Evolutionary conservation across 1,140 invertebrate genomes (phyloP).

Genomic region (Conopomorpha cramerella): DNA sequence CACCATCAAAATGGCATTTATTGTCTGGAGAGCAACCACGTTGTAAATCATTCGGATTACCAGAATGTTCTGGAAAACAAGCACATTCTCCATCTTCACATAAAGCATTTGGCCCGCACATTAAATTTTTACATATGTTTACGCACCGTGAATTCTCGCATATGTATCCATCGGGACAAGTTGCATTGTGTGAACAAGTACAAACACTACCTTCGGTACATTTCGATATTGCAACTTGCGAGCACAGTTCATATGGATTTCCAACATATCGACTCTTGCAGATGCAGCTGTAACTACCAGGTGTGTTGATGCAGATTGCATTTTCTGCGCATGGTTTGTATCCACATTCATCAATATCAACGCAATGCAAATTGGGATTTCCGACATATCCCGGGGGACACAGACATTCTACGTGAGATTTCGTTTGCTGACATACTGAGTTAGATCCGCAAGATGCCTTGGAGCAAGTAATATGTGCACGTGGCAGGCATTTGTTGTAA

Average conservation of each 20-base stretch:
- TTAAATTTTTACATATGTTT: slow-evolving; percentile 72
- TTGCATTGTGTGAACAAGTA: slow-evolving; percentile 67
- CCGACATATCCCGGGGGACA: slow-evolving; percentile 82
- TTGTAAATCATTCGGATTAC: slow-evolving; percentile 73
- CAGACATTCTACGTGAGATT: slow-evolving; percentile 76
- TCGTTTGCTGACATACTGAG: slow-evolving; percentile 77
- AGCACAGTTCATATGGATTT: slow-evolving; percentile 83
- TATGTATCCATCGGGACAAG: slow-evolving; percentile 75
- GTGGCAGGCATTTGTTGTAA: slow-evolving; percentile 76
- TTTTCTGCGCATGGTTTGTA: slow-evolving; percentile 82
- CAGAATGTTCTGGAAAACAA: slow-evolving; percentile 78
- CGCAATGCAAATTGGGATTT: slow-evolving; percentile 85
- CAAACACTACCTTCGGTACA: slow-evolving; percentile 73
- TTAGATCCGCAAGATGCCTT: slow-evolving; percentile 75
- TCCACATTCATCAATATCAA: slow-evolving; percentile 85
- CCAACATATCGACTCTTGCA: slow-evolving; percentile 82
- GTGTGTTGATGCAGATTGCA: slow-evolving; percentile 86
- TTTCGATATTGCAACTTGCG: slow-evolving; percentile 66
- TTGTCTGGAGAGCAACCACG: slow-evolving; percentile 72
- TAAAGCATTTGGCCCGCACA: slow-evolving; percentile 80
- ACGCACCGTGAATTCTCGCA: slow-evolving; percentile 74
- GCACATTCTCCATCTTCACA: slow-evolving; percentile 80
- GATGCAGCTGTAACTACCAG: slow-evolving; percentile 84
- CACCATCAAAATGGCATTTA: slow-evolving; percentile 77
- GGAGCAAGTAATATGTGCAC: slow-evolving; percentile 74